Evolutionary conservation across 2,113 vertebrate genomes (phyloP).

Genomic region (Oenanthe oenanthe): DNA sequence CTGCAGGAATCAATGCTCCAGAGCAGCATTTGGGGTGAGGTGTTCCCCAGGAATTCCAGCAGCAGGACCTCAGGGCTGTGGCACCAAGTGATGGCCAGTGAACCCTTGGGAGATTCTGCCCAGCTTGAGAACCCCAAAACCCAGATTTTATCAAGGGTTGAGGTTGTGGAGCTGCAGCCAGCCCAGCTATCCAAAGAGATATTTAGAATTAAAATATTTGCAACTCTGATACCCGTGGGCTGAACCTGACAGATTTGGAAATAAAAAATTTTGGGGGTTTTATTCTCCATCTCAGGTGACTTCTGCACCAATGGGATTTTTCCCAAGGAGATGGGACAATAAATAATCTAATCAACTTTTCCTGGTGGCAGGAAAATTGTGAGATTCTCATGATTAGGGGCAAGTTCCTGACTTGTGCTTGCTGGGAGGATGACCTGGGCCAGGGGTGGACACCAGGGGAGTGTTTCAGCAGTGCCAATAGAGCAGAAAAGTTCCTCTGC

Average conservation of each 20-base stretch:
- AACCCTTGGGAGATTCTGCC: not conserved
- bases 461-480: not conserved
- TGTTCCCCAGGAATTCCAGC: not conserved
- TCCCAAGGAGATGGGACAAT: not conserved
- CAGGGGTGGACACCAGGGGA: not conserved
- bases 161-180: not conserved
- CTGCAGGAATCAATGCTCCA: not conserved
- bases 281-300: not conserved
- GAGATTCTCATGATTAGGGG: not conserved
- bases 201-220: not conserved
- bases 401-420: not conserved
- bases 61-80: not conserved
- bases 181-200: not conserved
- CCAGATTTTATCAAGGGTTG: too few relatives aligned
- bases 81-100: not conserved
- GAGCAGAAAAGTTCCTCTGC: not conserved
- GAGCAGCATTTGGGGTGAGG: not conserved
- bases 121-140: fast-evolving
- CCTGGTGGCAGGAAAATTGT: not conserved
- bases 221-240: not conserved
- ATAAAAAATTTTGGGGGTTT: not conserved
- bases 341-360: not conserved
- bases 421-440: not conserved
- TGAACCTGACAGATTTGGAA: not conserved
- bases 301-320: not conserved